Evolutionary conservation across 2,888 invertebrate genomes (phyloP), one percentile per base, ranked within the genome.

Genomic region (Rhabditoides inermis): DNA sequence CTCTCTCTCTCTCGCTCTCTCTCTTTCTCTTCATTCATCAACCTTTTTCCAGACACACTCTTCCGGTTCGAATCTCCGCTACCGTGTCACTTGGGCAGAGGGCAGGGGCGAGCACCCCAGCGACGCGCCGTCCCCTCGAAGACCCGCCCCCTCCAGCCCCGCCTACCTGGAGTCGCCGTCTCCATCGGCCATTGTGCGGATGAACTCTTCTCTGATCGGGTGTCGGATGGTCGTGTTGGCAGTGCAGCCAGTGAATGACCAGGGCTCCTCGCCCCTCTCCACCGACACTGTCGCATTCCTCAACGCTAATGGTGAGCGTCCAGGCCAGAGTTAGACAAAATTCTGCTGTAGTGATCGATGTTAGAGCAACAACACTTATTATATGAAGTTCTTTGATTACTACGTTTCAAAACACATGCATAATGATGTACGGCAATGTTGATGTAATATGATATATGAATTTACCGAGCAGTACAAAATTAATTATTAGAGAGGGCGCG

Each of bases 1-100:
- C n/a, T n/a, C 32, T n/a, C n/a, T n/a, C n/a, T n/a, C n/a, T n/a
- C n/a, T n/a, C n/a, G n/a, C n/a, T n/a, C n/a, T n/a, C n/a, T 32
- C 32, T 10, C 7, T 32, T 15, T 32, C 32, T 32, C 15, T 15
- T 46, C 3, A 52, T 3, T 4, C 20, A 51, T 40, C 51, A 39
- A 26, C 39, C 18, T 28, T 30, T 27, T 10, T 55, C 18, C 37
- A 63, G 50, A 42, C 55, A 6, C 46, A 50, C 18, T 26, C 50
- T 10, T 56, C 63, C 15, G 69, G 65, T 12, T 61, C 67, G 6
- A 65, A 72, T 53, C 55, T 69, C 27, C 55, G 72, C 12, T 73
- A 72, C 56, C 63, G 67, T 15, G 68, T 73, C 15, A 57, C 65
- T 4, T 73, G 72, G 72, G 56, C 56, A 6, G 68, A 69, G 27